Evolutionary conservation across 2,888 invertebrate genomes (phyloP).

Genomic region (Clunio marinus): DNA sequence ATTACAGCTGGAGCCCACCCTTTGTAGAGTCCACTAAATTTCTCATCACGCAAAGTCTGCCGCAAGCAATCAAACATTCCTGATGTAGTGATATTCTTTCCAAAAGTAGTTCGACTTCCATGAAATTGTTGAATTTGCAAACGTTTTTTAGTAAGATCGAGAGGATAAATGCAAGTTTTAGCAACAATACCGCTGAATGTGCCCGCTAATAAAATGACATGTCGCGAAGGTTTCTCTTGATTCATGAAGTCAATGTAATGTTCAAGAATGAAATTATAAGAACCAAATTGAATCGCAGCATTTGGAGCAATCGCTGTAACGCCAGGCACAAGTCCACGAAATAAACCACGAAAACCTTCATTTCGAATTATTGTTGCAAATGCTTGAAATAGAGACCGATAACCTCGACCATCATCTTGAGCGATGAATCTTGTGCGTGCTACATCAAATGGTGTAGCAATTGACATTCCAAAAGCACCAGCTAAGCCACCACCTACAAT

Average conservation of each 20-base stretch:
- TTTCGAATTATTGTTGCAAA: conserved; percentile 57
- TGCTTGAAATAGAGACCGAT: conserved; percentile 49
- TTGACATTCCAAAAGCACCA: conserved; percentile 71
- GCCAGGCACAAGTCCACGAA: conserved; percentile 79
- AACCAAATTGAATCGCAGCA: conserved; percentile 54
- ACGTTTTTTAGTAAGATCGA: conserved; percentile 84
- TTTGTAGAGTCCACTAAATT: conserved; percentile 69
- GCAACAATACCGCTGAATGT: conserved; percentile 71
- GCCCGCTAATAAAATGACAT: conserved; percentile 50
- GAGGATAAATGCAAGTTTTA: conserved; percentile 81
- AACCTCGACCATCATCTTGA: conserved; percentile 57
- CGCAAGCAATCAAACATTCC: conserved; percentile 66
- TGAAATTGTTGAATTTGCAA: conserved; percentile 84
- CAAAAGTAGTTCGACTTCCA: conserved; percentile 48
- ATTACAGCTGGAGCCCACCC: conserved; percentile 81
- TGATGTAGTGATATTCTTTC: conserved; percentile 58
- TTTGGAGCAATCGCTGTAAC: conserved; percentile 84
- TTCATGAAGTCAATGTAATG: background rate
- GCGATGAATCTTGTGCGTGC: conserved; percentile 89
- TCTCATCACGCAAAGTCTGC: conserved; percentile 64
- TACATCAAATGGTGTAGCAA: conserved; percentile 90
- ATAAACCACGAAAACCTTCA: conserved; percentile 70
- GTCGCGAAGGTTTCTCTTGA: background rate
- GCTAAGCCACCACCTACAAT: conserved; percentile 81
- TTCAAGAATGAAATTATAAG: conserved; percentile 31